A percentile compares a stretch with the other conserved stretches of the same genome.
Evolutionary conservation across 2,888 invertebrate species (phyloP).

Genomic region (Pteria penguin): DNA sequence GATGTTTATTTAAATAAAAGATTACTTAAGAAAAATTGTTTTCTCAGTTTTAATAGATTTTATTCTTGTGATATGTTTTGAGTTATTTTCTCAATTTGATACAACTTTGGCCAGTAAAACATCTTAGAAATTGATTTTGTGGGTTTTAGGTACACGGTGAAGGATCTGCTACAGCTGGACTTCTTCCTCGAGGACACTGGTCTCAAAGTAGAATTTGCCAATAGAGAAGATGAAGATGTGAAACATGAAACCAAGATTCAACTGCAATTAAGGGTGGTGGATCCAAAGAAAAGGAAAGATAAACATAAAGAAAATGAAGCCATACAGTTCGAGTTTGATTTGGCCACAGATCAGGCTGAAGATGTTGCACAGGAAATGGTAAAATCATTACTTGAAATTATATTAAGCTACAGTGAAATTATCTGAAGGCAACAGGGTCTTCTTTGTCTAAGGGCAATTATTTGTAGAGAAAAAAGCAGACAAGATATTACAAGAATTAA

Average conservation of each 20-base stretch:
- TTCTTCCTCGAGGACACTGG: constrained; percentile 98
- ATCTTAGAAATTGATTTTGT: too few species aligned
- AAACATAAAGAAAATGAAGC: constrained; percentile 99
- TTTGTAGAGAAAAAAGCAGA: too few species aligned
- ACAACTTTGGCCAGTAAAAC: too few species aligned
- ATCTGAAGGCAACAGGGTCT: too few species aligned
- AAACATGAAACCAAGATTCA: constrained; percentile 83
- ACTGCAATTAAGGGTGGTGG: constrained; percentile 94
- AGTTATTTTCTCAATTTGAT: too few species aligned
- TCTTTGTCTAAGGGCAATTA: too few species aligned
- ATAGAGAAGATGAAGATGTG: constrained; percentile 81
- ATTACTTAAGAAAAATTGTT: background rate
- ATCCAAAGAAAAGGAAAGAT: constrained; percentile 97
- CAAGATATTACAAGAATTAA: too few species aligned
- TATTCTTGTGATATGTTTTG: too few species aligned
- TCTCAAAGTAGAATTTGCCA: constrained; percentile 87
- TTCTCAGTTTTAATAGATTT: background rate
- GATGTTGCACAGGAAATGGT: constrained; percentile 97
- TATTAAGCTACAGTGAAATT: too few species aligned
- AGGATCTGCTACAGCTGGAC: constrained; percentile 95
- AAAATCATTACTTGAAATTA: too few species aligned
- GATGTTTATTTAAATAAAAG: background rate
- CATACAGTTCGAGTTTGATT: constrained; percentile 98
- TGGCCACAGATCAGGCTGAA: constrained; percentile 93
- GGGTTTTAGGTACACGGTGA: constrained; percentile 91